These are phyloP conservation scores for Oryctes rhinoceros DNA, from an alignment of 1,140 invertebrate species.

Conservation along the genomic window DNA sequence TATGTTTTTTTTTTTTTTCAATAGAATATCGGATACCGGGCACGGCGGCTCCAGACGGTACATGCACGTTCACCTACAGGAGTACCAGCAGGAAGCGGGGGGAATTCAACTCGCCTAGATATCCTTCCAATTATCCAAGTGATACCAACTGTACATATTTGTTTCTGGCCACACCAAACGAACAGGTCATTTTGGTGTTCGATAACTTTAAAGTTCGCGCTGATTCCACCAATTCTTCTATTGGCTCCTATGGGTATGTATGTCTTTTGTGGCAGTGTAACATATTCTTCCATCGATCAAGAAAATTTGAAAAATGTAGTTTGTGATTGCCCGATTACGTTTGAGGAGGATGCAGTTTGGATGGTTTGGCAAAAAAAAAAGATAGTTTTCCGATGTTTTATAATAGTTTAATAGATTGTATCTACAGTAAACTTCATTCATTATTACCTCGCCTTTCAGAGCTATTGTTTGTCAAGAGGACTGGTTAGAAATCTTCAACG, in stretches of 20 bases:
- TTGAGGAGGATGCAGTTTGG: too few species aligned
- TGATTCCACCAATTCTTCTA: constrained; percentile 68
- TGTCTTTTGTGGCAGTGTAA: too few species aligned
- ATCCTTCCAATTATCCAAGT: constrained; percentile 95
- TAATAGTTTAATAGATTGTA: too few species aligned
- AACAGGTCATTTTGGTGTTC: constrained; percentile 92
- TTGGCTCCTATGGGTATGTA: constrained; percentile 68
- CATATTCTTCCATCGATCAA: too few species aligned
- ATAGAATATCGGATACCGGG: constrained; percentile 93
- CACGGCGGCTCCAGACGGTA: constrained; percentile 87
- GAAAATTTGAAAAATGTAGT: too few species aligned
- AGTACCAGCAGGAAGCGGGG: constrained; percentile 82
- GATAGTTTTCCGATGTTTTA: too few species aligned
- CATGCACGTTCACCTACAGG: constrained; percentile 90
- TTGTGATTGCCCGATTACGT: too few species aligned
- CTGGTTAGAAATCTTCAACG: constrained; percentile 92
- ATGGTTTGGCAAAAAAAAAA: too few species aligned
- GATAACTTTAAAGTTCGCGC: constrained; percentile 90
- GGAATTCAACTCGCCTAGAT: constrained; percentile 93
- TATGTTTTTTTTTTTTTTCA: constrained; percentile 53
- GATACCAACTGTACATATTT: constrained; percentile 92
- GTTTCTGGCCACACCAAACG: constrained; percentile 84
- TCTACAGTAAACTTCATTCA: too few species aligned
- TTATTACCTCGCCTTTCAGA: constrained; percentile 58
- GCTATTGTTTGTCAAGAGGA: constrained; percentile 84